A percentile compares a stretch with the other conserved stretches of the same genome.
Conservation (phyloP, 2,113 vertebrate genomes). For the Ancistrus triradiatus region DNA sequence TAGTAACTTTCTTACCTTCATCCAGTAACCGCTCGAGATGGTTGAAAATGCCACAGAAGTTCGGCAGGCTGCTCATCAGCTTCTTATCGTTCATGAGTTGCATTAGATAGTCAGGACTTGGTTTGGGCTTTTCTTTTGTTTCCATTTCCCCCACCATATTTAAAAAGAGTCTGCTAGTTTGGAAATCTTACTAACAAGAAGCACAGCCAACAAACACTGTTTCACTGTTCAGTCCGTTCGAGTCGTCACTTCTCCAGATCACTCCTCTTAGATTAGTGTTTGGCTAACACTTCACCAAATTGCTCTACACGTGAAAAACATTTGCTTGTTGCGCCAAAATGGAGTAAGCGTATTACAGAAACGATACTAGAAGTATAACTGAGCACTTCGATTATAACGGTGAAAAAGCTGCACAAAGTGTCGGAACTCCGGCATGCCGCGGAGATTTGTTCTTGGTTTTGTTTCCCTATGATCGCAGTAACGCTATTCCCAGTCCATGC, state of each 20-base stretch:
- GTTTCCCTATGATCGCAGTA: not conserved
- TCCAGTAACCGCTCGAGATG: conserved; percentile 95
- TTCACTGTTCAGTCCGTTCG: not conserved
- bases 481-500: conserved; percentile 15
- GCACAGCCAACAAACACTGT: not conserved
- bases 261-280: not conserved
- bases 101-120: conserved; percentile 96
- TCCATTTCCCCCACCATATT: conserved; percentile 93
- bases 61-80: conserved; percentile 95
- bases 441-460: conserved; percentile 14
- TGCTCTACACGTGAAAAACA: not conserved
- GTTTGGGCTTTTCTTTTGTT: conserved; percentile 95
- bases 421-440: conserved; percentile 42
- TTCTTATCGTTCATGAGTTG: conserved; percentile 98
- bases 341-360: not conserved
- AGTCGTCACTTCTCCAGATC: not conserved
- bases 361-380: not conserved
- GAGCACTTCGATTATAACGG: conserved; percentile 4
- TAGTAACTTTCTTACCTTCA: conserved; percentile 74
- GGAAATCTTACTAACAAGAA: no score
- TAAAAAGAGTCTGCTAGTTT: conserved; percentile 13
- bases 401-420: conserved; percentile 23
- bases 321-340: not conserved
- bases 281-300: no score
- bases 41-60: conserved; percentile 98